Evolutionary conservation across 2,888 invertebrate species (phyloP).

Genomic region (Chaitophorus viminalis): DNA sequence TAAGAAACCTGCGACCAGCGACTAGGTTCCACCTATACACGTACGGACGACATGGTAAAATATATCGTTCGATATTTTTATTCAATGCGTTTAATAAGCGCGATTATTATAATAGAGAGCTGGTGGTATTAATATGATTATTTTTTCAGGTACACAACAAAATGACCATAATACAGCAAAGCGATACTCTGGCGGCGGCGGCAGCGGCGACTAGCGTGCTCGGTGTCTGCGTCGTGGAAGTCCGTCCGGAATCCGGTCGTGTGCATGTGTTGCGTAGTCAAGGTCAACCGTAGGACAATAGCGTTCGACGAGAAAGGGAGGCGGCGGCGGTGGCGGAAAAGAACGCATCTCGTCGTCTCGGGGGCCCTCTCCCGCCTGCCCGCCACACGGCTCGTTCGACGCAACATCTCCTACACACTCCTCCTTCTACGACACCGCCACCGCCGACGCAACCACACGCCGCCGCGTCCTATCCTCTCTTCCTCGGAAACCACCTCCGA

Average conservation of each 20-base stretch:
- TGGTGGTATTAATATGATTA: background rate
- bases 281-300: conserved; percentile 62
- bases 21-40: background rate
- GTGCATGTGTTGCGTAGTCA: conserved; percentile 32
- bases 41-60: background rate
- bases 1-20: too few species aligned
- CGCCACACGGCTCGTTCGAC: background rate
- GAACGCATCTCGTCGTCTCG: conserved; percentile 57
- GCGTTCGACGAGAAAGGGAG: conserved; percentile 50
- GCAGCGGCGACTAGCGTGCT: background rate
- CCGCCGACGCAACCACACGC: background rate
- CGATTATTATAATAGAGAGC: too few species aligned
- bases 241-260: conserved; percentile 61
- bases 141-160: background rate
- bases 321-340: conserved; percentile 48
- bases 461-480: background rate
- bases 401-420: conserved; percentile 3
- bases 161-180: background rate
- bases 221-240: conserved; percentile 38
- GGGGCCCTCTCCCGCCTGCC: conserved; percentile 39
- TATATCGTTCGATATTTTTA: background rate
- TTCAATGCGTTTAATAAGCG: too few species aligned
- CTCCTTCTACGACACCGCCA: background rate
- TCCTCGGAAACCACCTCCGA: conserved; percentile 19
- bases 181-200: background rate